Conservation (phyloP, 2,888 invertebrate genomes). For the Drosophila ustulata region DNA sequence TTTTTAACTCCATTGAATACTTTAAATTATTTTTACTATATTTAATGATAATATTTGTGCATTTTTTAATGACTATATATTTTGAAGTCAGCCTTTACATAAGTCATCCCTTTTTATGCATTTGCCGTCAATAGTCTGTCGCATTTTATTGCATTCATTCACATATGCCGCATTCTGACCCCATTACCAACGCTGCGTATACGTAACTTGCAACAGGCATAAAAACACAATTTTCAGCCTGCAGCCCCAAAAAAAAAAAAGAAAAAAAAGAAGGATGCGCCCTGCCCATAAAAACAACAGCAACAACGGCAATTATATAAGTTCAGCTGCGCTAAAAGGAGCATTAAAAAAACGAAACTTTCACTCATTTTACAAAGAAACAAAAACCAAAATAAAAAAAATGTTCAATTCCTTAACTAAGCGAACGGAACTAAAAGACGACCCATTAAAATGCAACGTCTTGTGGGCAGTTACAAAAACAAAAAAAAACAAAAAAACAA, state of each 20-base stretch:
- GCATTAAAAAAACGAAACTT: constrained; percentile 55
- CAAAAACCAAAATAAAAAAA: constrained; percentile 5
- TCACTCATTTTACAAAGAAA: constrained; percentile 49
- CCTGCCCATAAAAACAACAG: constrained; percentile 17
- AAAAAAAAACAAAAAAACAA: neutral
- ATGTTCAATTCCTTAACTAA: constrained; percentile 62
- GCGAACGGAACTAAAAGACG: constrained; percentile 56
- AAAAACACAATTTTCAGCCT: constrained; percentile 22
- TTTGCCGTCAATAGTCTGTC: constrained; percentile 9
- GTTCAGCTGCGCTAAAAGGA: constrained; percentile 52
- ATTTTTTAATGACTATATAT: neutral
- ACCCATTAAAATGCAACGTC: constrained; percentile 58
- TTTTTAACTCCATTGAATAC: too few species aligned
- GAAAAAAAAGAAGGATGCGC: constrained; percentile 47
- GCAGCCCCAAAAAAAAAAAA: neutral
- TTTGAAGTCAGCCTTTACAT: neutral
- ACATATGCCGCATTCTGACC: constrained; percentile 33
- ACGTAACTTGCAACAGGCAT: constrained; percentile 54
- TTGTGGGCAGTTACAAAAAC: constrained; percentile 38
- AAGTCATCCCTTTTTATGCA: neutral
- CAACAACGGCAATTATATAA: constrained; percentile 41
- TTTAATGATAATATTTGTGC: neutral
- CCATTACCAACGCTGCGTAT: constrained; percentile 50
- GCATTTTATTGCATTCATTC: constrained; percentile 8
- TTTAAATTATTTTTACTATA: neutral